Percentiles rank a stretch among this genome's conserved stretches.
Conservation (phyloP, 1,140 invertebrate species). For the Eriocheir sinensis region DNA sequence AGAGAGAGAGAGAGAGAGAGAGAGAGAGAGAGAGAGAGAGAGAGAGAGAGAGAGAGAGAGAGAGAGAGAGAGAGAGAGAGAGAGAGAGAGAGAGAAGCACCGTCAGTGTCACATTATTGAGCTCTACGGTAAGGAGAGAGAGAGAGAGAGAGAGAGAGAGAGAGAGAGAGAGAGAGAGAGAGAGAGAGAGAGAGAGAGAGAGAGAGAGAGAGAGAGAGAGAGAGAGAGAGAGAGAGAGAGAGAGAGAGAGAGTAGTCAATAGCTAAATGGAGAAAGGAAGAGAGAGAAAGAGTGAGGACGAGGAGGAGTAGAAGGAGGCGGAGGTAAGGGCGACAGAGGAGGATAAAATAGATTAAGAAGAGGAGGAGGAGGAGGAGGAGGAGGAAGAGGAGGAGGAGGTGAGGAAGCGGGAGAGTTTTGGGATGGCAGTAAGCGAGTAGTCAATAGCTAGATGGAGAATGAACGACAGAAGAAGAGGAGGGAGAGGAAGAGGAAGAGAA, state of each 20-base stretch:
- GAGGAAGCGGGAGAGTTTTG: background rate
- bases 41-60: background rate
- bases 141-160: background rate
- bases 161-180: too few species aligned
- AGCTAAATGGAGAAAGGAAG: background rate
- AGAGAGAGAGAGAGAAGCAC: background rate
- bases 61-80: background rate
- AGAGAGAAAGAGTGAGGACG: too few species aligned
- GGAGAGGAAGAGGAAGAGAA: background rate
- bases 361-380: background rate
- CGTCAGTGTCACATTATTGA: background rate
- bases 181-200: background rate
- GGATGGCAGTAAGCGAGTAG: background rate
- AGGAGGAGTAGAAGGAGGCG: background rate
- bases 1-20: background rate
- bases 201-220: too few species aligned
- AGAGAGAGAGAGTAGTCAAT: background rate
- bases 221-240: too few species aligned
- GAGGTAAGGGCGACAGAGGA: background rate
- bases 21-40: background rate
- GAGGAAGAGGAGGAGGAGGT: background rate
- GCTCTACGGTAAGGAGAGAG: background rate
- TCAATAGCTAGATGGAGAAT: background rate
- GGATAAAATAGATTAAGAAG: background rate
- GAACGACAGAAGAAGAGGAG: background rate